phyloP scores from a whole-genome alignment of 2,113 vertebrate genomes.

The Rhegmatorhina hoffmannsi region DNA sequence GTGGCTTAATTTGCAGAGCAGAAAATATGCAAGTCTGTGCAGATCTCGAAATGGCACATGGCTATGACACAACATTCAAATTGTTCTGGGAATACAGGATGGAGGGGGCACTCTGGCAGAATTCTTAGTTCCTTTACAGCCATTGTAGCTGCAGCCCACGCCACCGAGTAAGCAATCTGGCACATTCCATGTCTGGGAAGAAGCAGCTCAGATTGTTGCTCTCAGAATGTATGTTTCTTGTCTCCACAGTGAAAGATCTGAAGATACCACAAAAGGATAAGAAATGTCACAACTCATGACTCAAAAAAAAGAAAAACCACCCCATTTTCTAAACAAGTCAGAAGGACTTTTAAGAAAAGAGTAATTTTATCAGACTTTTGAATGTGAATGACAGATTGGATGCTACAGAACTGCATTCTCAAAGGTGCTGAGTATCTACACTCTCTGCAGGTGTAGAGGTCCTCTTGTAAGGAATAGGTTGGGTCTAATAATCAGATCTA shows the following conservation, averaged over 20 bases:
- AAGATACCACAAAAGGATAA: background rate
- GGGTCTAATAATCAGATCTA: background rate
- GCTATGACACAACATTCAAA: background rate
- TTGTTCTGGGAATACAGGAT: slow-evolving; percentile 47
- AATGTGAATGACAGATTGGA: background rate
- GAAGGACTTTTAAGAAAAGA: background rate
- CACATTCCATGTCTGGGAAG: background rate
- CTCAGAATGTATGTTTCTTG: background rate
- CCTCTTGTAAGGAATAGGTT: background rate
- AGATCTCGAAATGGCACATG: slow-evolving; percentile 17
- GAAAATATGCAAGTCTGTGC: background rate
- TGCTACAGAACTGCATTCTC: background rate
- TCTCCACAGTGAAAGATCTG: background rate
- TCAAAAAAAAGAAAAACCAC: background rate
- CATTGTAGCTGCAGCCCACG: slow-evolving; percentile 40
- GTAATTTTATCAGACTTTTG: background rate
- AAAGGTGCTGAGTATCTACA: background rate
- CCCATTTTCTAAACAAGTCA: background rate
- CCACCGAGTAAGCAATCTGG: background rate
- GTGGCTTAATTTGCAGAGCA: background rate
- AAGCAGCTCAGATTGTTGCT: background rate
- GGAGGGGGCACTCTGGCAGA: slow-evolving; percentile 57
- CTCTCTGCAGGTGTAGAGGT: background rate
- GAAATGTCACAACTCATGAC: background rate
- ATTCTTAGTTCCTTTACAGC: background rate